These are phyloP conservation scores for Apeltes quadracus DNA, from an alignment of 2,113 vertebrate species.

Conservation along the genomic window DNA sequence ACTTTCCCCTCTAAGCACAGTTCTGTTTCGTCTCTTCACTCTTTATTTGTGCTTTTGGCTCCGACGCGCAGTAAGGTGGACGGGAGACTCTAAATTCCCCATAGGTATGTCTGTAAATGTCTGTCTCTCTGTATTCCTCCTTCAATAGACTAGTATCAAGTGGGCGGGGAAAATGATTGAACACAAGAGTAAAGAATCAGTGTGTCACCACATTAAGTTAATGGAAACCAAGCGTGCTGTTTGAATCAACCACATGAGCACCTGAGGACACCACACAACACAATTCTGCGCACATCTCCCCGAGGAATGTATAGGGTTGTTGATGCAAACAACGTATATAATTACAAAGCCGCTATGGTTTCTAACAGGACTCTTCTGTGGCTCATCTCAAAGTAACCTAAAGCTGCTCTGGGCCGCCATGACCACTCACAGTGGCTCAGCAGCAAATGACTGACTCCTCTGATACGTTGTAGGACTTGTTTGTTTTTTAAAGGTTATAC, in stretches of 20 bases:
- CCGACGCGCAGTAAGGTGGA: conserved; percentile 31
- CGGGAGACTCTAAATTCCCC: conserved; percentile 58
- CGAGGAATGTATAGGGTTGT: conserved; percentile 36
- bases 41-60: conserved; percentile 15
- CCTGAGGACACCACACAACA: not conserved
- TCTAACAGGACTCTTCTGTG: conserved; percentile 55
- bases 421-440: conserved; percentile 48
- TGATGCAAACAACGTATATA: conserved; percentile 51
- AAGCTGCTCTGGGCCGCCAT: conserved; percentile 48
- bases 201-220: conserved; percentile 10
- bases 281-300: conserved; percentile 24
- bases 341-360: conserved; percentile 40
- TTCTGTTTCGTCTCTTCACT: conserved; percentile 23
- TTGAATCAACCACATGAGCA: conserved; percentile 19
- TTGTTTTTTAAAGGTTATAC: conserved; percentile 22
- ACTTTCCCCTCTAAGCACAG: not conserved
- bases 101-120: conserved; percentile 37
- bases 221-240: conserved; percentile 15
- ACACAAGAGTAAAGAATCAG: conserved; percentile 12
- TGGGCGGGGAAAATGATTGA: conserved; percentile 10
- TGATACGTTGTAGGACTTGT: conserved; percentile 10
- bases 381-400: conserved; percentile 51
- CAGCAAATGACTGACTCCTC: conserved; percentile 23
- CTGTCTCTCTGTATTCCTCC: conserved; percentile 32
- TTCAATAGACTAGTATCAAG: conserved; percentile 12